A percentile compares a stretch with the other conserved stretches of the same genome.
Evolutionary conservation across 2,888 invertebrate species (phyloP).

Genomic region (Caenorhabditis sulstoni): DNA sequence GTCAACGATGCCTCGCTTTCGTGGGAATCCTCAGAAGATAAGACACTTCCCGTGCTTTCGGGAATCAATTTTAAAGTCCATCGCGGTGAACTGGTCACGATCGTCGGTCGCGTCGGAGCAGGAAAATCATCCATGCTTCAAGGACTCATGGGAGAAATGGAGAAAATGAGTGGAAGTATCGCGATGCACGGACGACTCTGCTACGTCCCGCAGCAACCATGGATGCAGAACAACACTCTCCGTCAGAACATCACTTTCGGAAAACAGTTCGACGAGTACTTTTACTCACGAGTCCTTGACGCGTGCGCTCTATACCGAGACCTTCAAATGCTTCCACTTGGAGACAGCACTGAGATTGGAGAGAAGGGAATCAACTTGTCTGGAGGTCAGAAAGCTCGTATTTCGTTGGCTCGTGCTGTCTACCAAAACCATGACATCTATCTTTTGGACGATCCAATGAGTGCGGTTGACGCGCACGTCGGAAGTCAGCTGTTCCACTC

Average conservation of each 20-base stretch:
- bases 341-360: constrained; percentile 79
- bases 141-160: constrained; percentile 86
- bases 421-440: constrained; percentile 92
- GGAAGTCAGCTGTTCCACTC: constrained; percentile 88
- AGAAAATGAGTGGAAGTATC: constrained; percentile 72
- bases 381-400: constrained; percentile 84
- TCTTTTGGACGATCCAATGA: constrained; percentile 94
- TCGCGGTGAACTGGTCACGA: constrained; percentile 74
- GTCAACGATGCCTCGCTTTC: constrained; percentile 69
- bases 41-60: constrained; percentile 31
- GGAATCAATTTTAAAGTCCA: constrained; percentile 84
- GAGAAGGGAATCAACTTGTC: constrained; percentile 80
- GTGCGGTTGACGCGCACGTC: constrained; percentile 97
- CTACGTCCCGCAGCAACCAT: constrained; percentile 95
- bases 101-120: constrained; percentile 79
- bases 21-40: constrained; percentile 72
- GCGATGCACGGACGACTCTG: constrained; percentile 84
- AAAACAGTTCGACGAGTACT: constrained; percentile 75
- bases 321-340: constrained; percentile 72
- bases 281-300: constrained; percentile 78
- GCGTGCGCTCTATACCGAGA: constrained; percentile 77
- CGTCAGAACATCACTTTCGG: constrained; percentile 92
- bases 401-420: constrained; percentile 92
- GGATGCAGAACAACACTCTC: constrained; percentile 97
- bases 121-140: constrained; percentile 85